These are phyloP conservation scores for Drosophila phalerata DNA, from an alignment of 2,888 invertebrate genomes.

Conservation along the genomic window DNA sequence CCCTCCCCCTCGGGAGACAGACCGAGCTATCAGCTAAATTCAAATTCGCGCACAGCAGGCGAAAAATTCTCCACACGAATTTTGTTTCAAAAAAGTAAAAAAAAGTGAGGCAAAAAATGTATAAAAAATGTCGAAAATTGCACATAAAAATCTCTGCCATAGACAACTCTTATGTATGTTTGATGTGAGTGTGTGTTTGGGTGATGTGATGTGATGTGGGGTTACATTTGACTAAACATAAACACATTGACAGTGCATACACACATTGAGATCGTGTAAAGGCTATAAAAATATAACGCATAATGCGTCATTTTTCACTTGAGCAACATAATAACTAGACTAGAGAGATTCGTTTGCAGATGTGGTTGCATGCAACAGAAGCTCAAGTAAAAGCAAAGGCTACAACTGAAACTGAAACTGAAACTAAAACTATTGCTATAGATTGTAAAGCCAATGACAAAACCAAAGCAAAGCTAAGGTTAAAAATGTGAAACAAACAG, in stretches of 20 bases:
- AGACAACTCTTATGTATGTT: conserved; percentile 48
- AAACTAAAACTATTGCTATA: background rate
- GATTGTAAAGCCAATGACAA: conserved; percentile 9
- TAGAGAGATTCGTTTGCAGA: conserved; percentile 15
- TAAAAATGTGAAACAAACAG: conserved; percentile 52
- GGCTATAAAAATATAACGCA: conserved; percentile 46
- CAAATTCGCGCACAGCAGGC: conserved; percentile 63
- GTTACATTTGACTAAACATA: conserved; percentile 52
- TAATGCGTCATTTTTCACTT: conserved; percentile 73
- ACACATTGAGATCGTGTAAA: conserved; percentile 17
- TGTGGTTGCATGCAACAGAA: conserved; percentile 23
- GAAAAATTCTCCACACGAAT: conserved; percentile 31
- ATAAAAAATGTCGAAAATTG: conserved; percentile 40
- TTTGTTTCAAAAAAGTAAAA: conserved; percentile 26
- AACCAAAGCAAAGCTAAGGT: conserved; percentile 19
- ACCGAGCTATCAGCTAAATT: conserved; percentile 51
- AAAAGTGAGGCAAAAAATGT: background rate
- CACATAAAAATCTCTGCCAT: conserved; percentile 63
- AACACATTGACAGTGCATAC: conserved; percentile 13
- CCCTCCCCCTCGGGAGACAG: conserved; percentile 19
- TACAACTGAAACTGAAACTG: conserved; percentile 13
- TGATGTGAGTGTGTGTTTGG: conserved; percentile 1
- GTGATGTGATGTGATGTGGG: conserved; percentile 30
- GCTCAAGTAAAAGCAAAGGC: conserved; percentile 13
- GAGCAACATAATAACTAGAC: conserved; percentile 64